Conservation (phyloP, 1,140 invertebrate genomes). For the Nilaparvata lugens region DNA sequence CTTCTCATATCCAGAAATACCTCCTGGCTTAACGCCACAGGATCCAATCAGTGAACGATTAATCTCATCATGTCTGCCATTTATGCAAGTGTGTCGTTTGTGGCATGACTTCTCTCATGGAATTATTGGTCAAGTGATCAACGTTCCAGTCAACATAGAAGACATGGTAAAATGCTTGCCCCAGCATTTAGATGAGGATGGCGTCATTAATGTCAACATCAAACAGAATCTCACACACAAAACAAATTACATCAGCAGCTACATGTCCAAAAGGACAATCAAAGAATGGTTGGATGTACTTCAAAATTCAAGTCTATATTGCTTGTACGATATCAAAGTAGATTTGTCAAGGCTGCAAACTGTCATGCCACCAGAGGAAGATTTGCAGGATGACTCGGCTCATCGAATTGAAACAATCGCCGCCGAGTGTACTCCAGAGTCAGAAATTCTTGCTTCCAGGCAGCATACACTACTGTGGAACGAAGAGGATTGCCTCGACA, state of each 20-base stretch:
- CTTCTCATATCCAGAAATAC: conserved; percentile 25
- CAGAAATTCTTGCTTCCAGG: conserved; percentile 27
- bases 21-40: conserved; percentile 16
- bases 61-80: conserved; percentile 30
- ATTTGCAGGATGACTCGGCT: neutral
- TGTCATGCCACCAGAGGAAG: neutral
- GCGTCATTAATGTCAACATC: conserved; percentile 11
- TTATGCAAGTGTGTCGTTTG: conserved; percentile 26
- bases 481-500: conserved; percentile 28
- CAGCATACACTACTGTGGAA: conserved; percentile 33
- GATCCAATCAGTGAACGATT: conserved; percentile 24
- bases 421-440: conserved; percentile 24
- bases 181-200: conserved; percentile 1
- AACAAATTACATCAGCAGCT: conserved; percentile 14
- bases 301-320: conserved; percentile 19
- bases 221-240: conserved; percentile 8
- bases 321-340: conserved; percentile 21
- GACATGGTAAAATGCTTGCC: conserved; percentile 5
- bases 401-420: conserved; percentile 3
- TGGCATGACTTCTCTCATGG: neutral
- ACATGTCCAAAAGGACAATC: conserved; percentile 17
- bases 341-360: conserved; percentile 19
- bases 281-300: conserved; percentile 17
- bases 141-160: neutral
- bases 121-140: neutral